Evolutionary conservation across 1,140 invertebrate genomes (phyloP), one percentile per base, ranked within the genome.

Genomic region (Harpegnathos saltator): DNA sequence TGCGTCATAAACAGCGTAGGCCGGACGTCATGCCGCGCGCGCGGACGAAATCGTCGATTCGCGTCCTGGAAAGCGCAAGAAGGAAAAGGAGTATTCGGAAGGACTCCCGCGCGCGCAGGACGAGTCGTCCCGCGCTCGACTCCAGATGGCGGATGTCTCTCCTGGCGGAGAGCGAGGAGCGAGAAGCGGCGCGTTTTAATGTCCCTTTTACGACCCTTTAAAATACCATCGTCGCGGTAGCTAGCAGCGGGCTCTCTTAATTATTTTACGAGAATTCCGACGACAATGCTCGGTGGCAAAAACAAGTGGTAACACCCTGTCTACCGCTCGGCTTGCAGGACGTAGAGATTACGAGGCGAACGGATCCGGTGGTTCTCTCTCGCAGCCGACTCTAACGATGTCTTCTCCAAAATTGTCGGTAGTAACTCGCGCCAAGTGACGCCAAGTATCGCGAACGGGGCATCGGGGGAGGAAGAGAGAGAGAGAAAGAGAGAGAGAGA

Each of bases 231-330:
- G 88, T 87, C 91, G 89, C 89, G 78, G 87, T 87, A 88, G 89
- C 89, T 90, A 91, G 90, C 85, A 91, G 90, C 85, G 84, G 86
- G 88, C 90, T 86, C 88, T 90, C 93, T 94, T 94, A 94, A 94
- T 94, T 94, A 94, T 94, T 94, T 94, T 94, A 94, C 91, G 92
- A 94, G 92, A 92, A 94, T 93, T 93, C 92, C 92, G 87, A 92
- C 91, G 92, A 94, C 92, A 92, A 93, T 94, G 89, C 92, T 91
- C 90, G 85, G 88, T 83, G 84, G 90, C 92, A 91, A 93, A 92
- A 93, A 93, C 93, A 92, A 91, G 85, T 87, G 88, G 91, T 91
- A 94, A 93, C 93, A 94, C 92, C 90, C 91, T 89, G 90, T 91
- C 90, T 85, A 87, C 82, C 86, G 85, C 84, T 87, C 86, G 85